Base-by-base conservation (phyloP, 2,797 vertebrate genomes). In the Anguilla obscura region DNA sequence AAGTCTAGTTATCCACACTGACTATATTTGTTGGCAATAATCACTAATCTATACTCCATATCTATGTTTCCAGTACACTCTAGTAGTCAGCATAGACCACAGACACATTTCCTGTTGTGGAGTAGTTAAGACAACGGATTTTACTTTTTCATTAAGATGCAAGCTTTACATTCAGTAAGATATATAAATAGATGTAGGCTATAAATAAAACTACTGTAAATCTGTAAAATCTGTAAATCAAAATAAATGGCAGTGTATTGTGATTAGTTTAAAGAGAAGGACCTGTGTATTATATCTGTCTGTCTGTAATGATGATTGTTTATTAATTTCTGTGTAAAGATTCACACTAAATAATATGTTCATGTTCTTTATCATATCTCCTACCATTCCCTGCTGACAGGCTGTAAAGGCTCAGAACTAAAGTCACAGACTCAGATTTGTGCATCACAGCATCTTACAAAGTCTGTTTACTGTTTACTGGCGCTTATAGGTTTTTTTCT, bases 1-100 rank as follows among this genome's bases (percentile, higher is more conserved):
- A 76, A n/a, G 85, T 88, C 58, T 50, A n/a, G 74, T 80, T 83
- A 18, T 27, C 54, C 14, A 30, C 58, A 40, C 58, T 18, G 79
- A 8, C 71, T 83, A 48, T 86, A 86, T 71, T 4, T 52, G 40
- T 45, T 14, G 76, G 79, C 66, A 84, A 87, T 48, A 87, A 83
- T 60, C 40, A 30, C 3, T 50, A 4, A 82, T n/a, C 63, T 27
- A n/a, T 9, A 66, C 24, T 18, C 36, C 0, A 82, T 82, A 82
- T 82, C 4, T 82, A 10, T 14, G 10, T 76, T 33, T 40, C 12
- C 33, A 76, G 8, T 48, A 82, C 45, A 48, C 14, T 79, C 16
- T 14, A 79, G 74, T 40, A 3, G 30, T 79, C 33, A 79, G 36
- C 27, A 71, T 27, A 71, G 69, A 71, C 69, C 30, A 33, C 2